These are phyloP conservation scores for Andrena minutula DNA, from an alignment of 2,888 invertebrate genomes.

Conservation along the genomic window DNA sequence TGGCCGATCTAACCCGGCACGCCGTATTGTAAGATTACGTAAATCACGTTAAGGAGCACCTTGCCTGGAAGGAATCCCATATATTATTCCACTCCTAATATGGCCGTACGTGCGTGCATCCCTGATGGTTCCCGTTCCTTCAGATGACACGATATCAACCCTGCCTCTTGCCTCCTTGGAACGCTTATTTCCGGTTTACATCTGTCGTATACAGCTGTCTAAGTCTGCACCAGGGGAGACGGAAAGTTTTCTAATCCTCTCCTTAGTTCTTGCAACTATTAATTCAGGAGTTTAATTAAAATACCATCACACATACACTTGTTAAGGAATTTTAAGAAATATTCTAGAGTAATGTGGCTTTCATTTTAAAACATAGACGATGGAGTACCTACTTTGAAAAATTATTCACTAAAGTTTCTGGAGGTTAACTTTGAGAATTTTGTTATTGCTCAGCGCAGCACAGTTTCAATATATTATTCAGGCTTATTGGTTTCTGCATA, in stretches of 20 bases:
- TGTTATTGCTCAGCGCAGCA: not conserved
- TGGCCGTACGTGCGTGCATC: constrained; percentile 84
- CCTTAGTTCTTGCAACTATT: not conserved
- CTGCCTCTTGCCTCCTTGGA: constrained; percentile 69
- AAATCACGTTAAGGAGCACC: constrained; percentile 82
- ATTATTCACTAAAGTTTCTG: too few species aligned
- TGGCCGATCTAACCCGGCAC: constrained; percentile 80
- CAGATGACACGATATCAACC: constrained; percentile 78
- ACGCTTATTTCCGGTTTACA: constrained; percentile 82
- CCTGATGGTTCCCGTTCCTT: constrained; percentile 76
- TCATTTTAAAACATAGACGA: too few species aligned
- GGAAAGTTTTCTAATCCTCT: constrained; percentile 32
- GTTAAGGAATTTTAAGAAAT: too few species aligned
- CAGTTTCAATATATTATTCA: not conserved
- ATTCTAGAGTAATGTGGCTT: too few species aligned
- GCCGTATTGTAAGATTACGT: constrained; percentile 82
- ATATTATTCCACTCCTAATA: constrained; percentile 82
- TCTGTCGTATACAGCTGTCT: constrained; percentile 61
- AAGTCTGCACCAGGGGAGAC: not conserved
- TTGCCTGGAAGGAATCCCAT: constrained; percentile 78
- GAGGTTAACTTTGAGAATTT: too few species aligned
- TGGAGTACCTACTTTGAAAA: too few species aligned
- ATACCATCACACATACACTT: too few species aligned
- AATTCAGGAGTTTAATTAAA: not conserved
- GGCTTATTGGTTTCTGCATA: not conserved